Evolutionary conservation across 1,140 invertebrate genomes (phyloP), one percentile per base, ranked within the genome.

Genomic region (Heliconius himera): DNA sequence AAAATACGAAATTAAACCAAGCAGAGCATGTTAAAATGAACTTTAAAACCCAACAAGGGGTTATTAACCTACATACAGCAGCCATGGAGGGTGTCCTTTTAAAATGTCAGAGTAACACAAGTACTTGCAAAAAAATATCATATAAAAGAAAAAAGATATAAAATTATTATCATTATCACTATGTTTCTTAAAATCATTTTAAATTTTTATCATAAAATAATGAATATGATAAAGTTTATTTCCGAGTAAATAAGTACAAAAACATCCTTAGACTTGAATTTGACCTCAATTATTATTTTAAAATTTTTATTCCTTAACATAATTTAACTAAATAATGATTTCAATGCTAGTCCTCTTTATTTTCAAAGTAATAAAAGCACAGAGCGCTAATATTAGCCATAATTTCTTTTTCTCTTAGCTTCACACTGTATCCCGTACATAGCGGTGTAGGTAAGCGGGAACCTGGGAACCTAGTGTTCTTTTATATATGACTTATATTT

Each of bases 51-150:
- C n/a, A 60, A 60, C 54, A 22, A 60, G 54, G 9, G 60, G 22
- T 66, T 29, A 66, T 66, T 66, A 66, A 66, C 60, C 60, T 66
- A 66, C 11, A 29, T 66, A 66, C 60, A 0, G 60, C 60, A 66
- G 26, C 60, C 60, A 29, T 29, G 26, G 26, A 66, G 26, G 4
- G 60, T 29, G 60, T 66, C 60, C 60, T 66, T 66, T 66, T 5
- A 66, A 66, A 66, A 29, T 66, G 60, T 66, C 60, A 66, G 26
- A 66, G 54, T 26, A 60, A 66, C 60, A 66, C 60, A 66, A 29
- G 29, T 66, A 8, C 3, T 22, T 5, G n/a, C 22, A 22, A 26
- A 60, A 26, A 60, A 22, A 22, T n/a, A 36, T 6, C 2, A 22
- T 26, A 29, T 13, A 13, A 26, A 66, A 66, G 11, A 11, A 13